Base-by-base conservation (phyloP, 2,888 invertebrate species). In the Eristalinus aeneus region DNA sequence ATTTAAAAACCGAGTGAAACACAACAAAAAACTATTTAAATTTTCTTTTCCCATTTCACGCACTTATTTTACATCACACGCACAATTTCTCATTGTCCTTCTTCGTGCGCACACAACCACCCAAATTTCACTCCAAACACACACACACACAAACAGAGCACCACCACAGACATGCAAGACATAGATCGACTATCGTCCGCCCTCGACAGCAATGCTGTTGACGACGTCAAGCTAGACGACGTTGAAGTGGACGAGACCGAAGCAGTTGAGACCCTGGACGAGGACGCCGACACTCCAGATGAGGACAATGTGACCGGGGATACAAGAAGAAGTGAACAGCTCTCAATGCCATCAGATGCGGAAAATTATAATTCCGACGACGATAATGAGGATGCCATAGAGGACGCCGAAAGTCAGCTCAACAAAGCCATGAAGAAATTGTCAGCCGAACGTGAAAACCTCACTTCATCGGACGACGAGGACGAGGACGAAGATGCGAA, bases 381-480 rank as follows among this genome's bases (percentile, higher is more conserved):
- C 76, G 58, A 78, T 76, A 83, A 88, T 68, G 72, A 89, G 81
- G 84, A 89, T 82, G 88, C 58, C 71, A 68, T 1, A 88, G 88
- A 75, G 71, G 84, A 65, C 27, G 46, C n/a, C 46, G 46, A 46
- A 16, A 16, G n/a, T 65, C 63, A 12, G 63, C 34, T 68, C 56
- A 61, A 60, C 79, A n/a, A 68, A 76, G 67, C 69, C 39, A 74
- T 2, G 34, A n/a, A 5, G 53, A 54, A 39, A 31, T 11, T 27
- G 63, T 12, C 56, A 69, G 39, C 58, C 65, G 61, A 39, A 71
- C 92, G 92, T 16, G 92, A 92, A 88, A 90, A 90, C 64, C 69
- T 90, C 56, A 89, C 90, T 22, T 91, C 91, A 5, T 91, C 91
- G 1, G 87, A 88, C 16, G 91, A 91, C 64, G 91, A 91, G 65